Evolutionary conservation across 2,888 invertebrate species (phyloP).

Genomic region (Labia minor): DNA sequence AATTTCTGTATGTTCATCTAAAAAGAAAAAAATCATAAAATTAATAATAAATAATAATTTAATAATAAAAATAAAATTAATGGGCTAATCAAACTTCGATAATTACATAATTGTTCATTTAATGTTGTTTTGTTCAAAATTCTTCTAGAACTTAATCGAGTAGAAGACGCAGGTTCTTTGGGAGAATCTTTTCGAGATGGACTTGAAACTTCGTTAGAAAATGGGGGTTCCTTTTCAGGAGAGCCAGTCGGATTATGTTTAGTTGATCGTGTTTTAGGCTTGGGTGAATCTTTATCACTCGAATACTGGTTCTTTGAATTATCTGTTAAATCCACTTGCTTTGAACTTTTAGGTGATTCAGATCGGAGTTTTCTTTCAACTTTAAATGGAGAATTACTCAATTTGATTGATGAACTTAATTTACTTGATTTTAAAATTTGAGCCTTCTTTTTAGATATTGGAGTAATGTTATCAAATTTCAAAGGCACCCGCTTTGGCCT

Average conservation of each 20-base stretch:
- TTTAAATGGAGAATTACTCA: not conserved
- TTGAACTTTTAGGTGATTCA: not conserved
- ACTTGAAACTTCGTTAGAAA: too few species aligned
- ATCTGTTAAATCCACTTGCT: not conserved
- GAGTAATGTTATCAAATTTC: not conserved
- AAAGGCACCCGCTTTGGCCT: not conserved
- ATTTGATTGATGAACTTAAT: not conserved
- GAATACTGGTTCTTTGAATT: not conserved
- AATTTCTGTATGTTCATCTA: not conserved
- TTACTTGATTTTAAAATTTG: constrained; percentile 13
- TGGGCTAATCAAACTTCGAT: not conserved
- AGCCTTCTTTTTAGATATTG: not conserved
- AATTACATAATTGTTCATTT: not conserved
- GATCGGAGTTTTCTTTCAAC: not conserved
- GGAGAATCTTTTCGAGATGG: too few species aligned
- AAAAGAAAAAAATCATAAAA: not conserved
- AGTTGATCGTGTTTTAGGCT: not conserved
- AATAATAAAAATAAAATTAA: not conserved
- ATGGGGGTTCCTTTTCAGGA: not conserved
- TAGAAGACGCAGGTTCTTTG: not conserved
- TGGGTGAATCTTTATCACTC: not conserved
- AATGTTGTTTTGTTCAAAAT: not conserved
- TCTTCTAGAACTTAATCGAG: not conserved
- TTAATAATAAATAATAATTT: not conserved
- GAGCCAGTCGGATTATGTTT: not conserved